Conservation (phyloP, 92 coral and sea anemone species). For the Parazoanthus darwini region DNA sequence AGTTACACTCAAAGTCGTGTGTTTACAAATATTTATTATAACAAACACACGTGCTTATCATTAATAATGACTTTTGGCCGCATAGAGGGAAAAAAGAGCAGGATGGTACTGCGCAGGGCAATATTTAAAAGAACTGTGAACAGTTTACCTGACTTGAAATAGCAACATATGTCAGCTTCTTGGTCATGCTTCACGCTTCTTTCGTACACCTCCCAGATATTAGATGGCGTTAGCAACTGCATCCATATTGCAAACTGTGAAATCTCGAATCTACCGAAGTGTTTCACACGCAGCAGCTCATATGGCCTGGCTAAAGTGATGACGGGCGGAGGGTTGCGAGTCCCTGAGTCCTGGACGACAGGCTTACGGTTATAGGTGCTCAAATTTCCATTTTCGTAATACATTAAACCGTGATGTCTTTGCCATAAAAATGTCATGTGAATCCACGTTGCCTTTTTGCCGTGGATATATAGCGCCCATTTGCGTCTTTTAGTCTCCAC, state of each 20-base stretch:
- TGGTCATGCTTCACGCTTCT: constrained; percentile 56
- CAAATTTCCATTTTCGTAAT: constrained; percentile 79
- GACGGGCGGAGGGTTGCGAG: constrained; percentile 70
- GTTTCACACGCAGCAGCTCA: constrained; percentile 47
- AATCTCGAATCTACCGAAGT: constrained; percentile 85
- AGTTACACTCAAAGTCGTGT: no score
- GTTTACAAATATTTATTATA: no score
- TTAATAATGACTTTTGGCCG: no score
- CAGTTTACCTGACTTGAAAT: constrained; percentile 67
- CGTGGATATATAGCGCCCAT: constrained; percentile 77
- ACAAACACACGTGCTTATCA: no score
- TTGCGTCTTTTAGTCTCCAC: constrained; percentile 68
- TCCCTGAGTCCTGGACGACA: constrained; percentile 33
- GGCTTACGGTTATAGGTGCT: constrained; percentile 62
- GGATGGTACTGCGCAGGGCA: background rate
- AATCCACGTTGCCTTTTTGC: constrained; percentile 68
- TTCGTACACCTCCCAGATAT: constrained; percentile 65
- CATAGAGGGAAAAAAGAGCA: no score
- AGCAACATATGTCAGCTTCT: constrained; percentile 64
- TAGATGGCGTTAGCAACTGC: constrained; percentile 59
- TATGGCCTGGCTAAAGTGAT: constrained; percentile 89
- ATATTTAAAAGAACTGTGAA: background rate
- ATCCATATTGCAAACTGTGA: constrained; percentile 95
- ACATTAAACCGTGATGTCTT: constrained; percentile 55
- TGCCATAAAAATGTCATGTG: constrained; percentile 93